Evolutionary conservation across 2,888 invertebrate species (phyloP).

Genomic region (Drosophila sordidula): DNA sequence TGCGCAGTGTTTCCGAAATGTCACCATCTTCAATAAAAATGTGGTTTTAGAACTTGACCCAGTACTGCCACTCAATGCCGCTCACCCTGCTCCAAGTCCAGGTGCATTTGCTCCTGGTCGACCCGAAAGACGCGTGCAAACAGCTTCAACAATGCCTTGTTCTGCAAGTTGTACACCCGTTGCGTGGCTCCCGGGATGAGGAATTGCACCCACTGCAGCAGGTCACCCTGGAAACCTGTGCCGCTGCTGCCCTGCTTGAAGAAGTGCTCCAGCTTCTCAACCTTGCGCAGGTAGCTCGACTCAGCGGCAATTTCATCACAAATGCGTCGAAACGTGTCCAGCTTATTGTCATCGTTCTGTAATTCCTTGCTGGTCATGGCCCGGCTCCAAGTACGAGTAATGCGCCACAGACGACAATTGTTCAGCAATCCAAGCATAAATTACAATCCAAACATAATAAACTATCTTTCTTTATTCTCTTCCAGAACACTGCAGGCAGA

Average conservation of each 20-base stretch:
- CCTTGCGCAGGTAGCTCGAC: slow-evolving; percentile 93
- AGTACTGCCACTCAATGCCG: background rate
- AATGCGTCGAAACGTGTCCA: slow-evolving; percentile 91
- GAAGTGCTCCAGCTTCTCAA: slow-evolving; percentile 89
- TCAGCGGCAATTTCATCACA: slow-evolving; percentile 92
- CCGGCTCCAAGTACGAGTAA: slow-evolving; percentile 21
- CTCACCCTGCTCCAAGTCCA: slow-evolving; percentile 91
- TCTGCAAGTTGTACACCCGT: slow-evolving; percentile 95
- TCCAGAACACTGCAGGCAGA: slow-evolving; percentile 90
- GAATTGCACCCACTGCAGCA: slow-evolving; percentile 92
- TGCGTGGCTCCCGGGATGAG: slow-evolving; percentile 93
- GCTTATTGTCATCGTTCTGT: slow-evolving; percentile 88
- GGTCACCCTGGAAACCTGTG: slow-evolving; percentile 90
- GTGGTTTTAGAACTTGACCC: background rate
- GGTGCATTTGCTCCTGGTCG: slow-evolving; percentile 92
- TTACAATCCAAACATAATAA: background rate
- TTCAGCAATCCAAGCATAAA: slow-evolving; percentile 47
- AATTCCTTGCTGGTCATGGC: slow-evolving; percentile 43
- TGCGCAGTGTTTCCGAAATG: slow-evolving; percentile 93
- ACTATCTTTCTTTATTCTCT: background rate
- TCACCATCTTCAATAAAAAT: slow-evolving; percentile 87
- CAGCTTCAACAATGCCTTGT: slow-evolving; percentile 94
- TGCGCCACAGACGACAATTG: slow-evolving; percentile 5
- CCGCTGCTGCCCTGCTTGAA: slow-evolving; percentile 87
- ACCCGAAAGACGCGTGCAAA: slow-evolving; percentile 92